Evolutionary conservation across 2,888 invertebrate species (phyloP), one percentile per base, ranked within the genome.

Genomic region (Agrotis exclamationis): DNA sequence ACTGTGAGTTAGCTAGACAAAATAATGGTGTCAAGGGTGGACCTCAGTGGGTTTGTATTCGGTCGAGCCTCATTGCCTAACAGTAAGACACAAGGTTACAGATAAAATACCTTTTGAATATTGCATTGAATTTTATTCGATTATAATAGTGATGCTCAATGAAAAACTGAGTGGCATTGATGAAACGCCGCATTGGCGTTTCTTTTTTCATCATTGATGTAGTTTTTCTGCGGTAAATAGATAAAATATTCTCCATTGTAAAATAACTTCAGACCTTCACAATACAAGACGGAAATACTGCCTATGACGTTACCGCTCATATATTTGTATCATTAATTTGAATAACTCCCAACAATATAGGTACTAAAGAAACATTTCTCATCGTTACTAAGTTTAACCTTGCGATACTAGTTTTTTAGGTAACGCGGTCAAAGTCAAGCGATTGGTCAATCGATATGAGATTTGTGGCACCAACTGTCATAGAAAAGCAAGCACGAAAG

Each of bases 21-120:
- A 39, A 11, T 39, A 39, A 83, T 80, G 54, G 77, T 87, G 87
- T 86, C 88, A 87, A 88, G 88, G 86, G 77, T 76, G 54, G 44
- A 18, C 33, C 59, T 60, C 62, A 72, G 65, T 70, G 59, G 70
- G 64, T 70, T 74, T 54, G 68, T 58, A 67, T 74, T 80, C 60
- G 58, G 47, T 70, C 50, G 54, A 63, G 58, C 65, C 64, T 58
- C 50, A 72, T 87, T 86, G 83, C 80, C 74, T 77, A 83, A 84
- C 72, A 53, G 68, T 45, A 64, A 51, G 59, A 51, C 28, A 44
- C 84, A 79, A 84, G 85, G 78, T 80, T 65, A 70, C 51, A 74
- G 60, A 80, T 63, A 70, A 73, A 72, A 62, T 53, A 56, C 53
- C 65, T 76, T 84, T 78, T 71, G 69, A 80, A 70, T 72, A 58